Evolutionary conservation across 2,888 invertebrate species (phyloP), one percentile per base, ranked within the genome.

Genomic region (Caenorhabditis sp.): DNA sequence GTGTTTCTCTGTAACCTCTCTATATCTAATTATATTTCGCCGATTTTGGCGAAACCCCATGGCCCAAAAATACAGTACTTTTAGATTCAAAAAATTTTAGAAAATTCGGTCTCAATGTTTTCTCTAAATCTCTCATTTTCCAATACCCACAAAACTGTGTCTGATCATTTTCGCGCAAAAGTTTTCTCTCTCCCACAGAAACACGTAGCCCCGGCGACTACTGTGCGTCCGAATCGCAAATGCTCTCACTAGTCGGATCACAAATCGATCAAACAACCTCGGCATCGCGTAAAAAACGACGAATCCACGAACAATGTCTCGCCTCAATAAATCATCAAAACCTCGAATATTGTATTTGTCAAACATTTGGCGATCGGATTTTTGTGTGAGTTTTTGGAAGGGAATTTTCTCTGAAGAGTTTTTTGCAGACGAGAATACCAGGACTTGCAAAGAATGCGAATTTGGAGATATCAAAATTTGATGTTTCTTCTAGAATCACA

Each of bases 381-480:
- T 66, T 66, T 37, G 60, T 63, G 71, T 71, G 17, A 66, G 66
- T 60, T 23, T 27, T 27, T 14, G 3, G 6, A 17, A 12, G 3
- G 10, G 10, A 21, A 21, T 53, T n/a, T 6, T 53, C 8, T 53
- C 26, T 26, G 12, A 5, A 55, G 17, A 23, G 10, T 31, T 6
- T 31, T 31, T 51, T 69, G 19, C 58, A 68, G 72, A 58, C 58
- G 65, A 65, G 67, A 67, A 27, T 72, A 65, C 43, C 62, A 73
- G 37, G 66, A 62, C n/a, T 36, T 73, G 14, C 60, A 70, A 10
- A 23, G 69, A 36, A 67, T 79, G 14, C 64, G 81, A 51, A 77
- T 81, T n/a, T 81, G 81, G 81, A 66, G 81, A 54, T 81, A 81
- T 63, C 77, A 79, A 37, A 66, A 75, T 26, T 58, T 81, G 31